Evolutionary conservation across 2,113 vertebrate species (phyloP), one percentile per base, ranked within the genome.

Genomic region (Mellivora capensis): DNA sequence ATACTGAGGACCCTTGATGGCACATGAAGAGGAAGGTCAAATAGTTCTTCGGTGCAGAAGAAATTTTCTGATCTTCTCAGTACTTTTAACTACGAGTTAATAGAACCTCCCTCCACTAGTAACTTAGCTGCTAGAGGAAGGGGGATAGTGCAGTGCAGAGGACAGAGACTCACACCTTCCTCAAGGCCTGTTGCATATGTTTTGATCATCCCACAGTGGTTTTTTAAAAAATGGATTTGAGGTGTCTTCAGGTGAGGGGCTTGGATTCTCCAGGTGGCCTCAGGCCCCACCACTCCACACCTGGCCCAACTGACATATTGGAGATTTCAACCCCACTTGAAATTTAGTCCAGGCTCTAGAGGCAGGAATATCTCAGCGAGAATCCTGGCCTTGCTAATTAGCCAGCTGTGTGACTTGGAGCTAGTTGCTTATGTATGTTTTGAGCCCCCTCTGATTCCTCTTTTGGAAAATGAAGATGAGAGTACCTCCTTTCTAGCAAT

Each of bases 321-420:
- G 57, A 25, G 31, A 92, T 87, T 72, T 93, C 83, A 95, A 74
- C 7, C 34, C 15, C 8, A 13, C 21, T 67, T 86, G 76, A 95
- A 94, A 96, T 42, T 87, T 62, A 96, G 39, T 87, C 15, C 76
- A 88, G 61, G 2, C 44, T 88, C 49, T 77, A 86, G 42, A 93
- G 34, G 23, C 25, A 86, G 47, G 21, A 96, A 91, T 61, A 87
- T 84, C 52, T 74, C 34, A 57, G 69, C 57, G 74, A 82, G 39
- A 97, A 94, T 83, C 39, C 54, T 72, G 67, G 12, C 39, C 77
- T 59, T 3, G 92, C 21, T 57, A 39, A 49, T 37, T 90, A 93
- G 31, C 71, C 72, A 93, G 18, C 18, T 89, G 6, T 76, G 42
- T 80, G 87, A 97, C 47, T 61, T 95, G 92, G 69, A 95, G 52